These are phyloP conservation scores for Cyclophora albipunctata DNA, from an alignment of 2,888 invertebrate genomes.

Conservation along the genomic window DNA sequence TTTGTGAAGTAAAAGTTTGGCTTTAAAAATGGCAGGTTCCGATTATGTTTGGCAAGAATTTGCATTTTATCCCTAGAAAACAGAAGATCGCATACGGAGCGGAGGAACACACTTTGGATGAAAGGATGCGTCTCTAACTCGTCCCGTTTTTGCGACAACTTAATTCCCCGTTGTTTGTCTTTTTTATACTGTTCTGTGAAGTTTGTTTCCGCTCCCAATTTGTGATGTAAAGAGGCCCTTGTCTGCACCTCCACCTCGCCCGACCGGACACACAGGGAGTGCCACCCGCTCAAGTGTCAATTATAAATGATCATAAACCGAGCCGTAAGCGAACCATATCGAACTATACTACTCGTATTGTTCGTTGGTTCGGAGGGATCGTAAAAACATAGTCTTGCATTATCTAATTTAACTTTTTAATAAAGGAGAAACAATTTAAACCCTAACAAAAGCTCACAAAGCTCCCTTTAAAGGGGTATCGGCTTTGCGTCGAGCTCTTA, in stretches of 20 bases:
- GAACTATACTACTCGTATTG: too few species aligned
- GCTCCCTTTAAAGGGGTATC: slow-evolving; percentile 24
- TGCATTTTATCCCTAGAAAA: slow-evolving; percentile 24
- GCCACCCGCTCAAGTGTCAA: too few species aligned
- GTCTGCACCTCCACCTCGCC: too few species aligned
- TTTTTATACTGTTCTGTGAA: too few species aligned
- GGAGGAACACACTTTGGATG: slow-evolving; percentile 12
- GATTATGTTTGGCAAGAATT: slow-evolving; percentile 24
- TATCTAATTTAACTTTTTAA: too few species aligned
- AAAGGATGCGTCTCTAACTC: slow-evolving; percentile 11
- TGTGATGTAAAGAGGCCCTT: too few species aligned
- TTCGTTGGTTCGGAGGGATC: too few species aligned
- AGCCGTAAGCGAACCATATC: too few species aligned
- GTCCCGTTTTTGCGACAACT: background rate
- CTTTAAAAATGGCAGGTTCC: slow-evolving; percentile 19
- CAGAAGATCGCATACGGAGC: slow-evolving; percentile 12
- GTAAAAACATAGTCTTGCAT: too few species aligned
- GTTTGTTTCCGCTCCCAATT: too few species aligned
- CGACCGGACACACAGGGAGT: too few species aligned
- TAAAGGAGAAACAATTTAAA: slow-evolving; percentile 8
- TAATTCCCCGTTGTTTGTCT: background rate
- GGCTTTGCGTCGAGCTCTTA: slow-evolving; percentile 19
- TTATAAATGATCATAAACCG: too few species aligned
- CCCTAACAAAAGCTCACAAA: slow-evolving; percentile 21
- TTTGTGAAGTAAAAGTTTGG: slow-evolving; percentile 13